Evolutionary conservation across 2,113 vertebrate species (phyloP).

Genomic region (Xiphorhynchus elegans): DNA sequence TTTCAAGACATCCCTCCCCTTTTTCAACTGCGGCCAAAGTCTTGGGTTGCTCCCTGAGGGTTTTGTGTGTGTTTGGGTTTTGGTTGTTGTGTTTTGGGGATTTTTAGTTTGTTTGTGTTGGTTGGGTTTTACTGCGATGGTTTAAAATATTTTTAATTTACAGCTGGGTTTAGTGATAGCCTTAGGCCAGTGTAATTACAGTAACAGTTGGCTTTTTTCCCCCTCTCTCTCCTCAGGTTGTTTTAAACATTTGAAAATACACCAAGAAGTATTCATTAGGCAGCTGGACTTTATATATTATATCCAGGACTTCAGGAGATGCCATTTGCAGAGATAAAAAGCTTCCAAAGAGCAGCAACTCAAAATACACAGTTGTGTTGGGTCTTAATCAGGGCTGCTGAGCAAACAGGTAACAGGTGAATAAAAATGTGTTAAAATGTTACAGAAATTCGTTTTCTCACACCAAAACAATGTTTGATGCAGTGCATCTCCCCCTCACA

Average conservation of each 20-base stretch:
- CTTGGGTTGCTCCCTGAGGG: neutral
- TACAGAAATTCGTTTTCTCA: neutral
- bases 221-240: neutral
- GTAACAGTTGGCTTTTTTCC: accelerated
- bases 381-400: neutral
- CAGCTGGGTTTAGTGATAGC: neutral
- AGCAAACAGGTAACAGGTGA: neutral
- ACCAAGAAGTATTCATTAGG: neutral
- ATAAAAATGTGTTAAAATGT: neutral
- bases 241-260: neutral
- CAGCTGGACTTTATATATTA: neutral
- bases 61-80: neutral
- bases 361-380: neutral
- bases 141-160: neutral
- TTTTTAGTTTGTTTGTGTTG: neutral
- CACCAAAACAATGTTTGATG: neutral
- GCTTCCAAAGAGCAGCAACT: neutral
- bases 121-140: neutral
- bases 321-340: neutral
- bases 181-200: neutral
- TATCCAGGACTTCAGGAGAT: accelerated
- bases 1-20: neutral
- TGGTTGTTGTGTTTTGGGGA: neutral
- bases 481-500: neutral
- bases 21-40: neutral